Conservation (phyloP, 2,888 invertebrate species). For the Entomobrya proxima region DNA sequence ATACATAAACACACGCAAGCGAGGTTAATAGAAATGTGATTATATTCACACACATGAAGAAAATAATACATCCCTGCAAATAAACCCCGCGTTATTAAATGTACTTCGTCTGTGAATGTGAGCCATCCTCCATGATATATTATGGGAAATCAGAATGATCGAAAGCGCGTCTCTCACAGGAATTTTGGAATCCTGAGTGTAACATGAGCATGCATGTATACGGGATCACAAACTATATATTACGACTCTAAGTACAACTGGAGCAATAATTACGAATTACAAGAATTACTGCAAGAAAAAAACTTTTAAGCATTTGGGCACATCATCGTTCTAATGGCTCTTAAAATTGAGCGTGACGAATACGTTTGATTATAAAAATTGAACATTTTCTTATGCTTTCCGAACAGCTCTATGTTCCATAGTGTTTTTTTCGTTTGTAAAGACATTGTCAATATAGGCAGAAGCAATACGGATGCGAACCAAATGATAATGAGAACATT, state of each 20-base stretch:
- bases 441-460: neutral
- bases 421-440: neutral
- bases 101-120: too few relatives aligned
- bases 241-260: neutral
- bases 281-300: neutral
- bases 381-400: neutral
- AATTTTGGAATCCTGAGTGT: neutral
- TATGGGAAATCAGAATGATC: slow-evolving; percentile 11
- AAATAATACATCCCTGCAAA: neutral
- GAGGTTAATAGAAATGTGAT: too few relatives aligned
- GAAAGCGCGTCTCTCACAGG: neutral
- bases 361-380: neutral
- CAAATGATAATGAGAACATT: slow-evolving; percentile 35
- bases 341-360: slow-evolving; percentile 59
- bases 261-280: slow-evolving; percentile 6
- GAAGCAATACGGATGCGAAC: neutral
- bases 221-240: too few relatives aligned
- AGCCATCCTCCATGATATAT: neutral
- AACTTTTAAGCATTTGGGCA: slow-evolving; percentile 10
- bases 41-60: too few relatives aligned
- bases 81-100: neutral
- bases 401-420: neutral
- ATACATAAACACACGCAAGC: too few relatives aligned
- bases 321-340: slow-evolving; percentile 47
- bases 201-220: too few relatives aligned